A percentile compares a stretch with the other conserved stretches of the same genome.
Conservation (phyloP, 2,797 vertebrate species). For the Phoebastria nigripes region DNA sequence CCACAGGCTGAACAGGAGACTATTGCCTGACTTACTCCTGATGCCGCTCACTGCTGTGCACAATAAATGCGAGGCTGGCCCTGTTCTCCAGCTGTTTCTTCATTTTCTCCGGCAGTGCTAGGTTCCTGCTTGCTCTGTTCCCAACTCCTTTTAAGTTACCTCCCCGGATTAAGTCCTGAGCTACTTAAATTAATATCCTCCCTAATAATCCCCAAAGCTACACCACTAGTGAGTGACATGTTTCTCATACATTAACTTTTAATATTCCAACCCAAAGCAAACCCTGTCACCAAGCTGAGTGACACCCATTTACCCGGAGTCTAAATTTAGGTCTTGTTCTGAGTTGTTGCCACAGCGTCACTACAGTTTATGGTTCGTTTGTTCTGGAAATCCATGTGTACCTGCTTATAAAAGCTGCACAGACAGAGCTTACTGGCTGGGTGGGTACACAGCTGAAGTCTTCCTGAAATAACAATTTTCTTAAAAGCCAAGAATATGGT, state of each 20-base stretch:
- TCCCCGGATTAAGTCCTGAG: conserved; percentile 2
- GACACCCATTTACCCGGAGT: background rate
- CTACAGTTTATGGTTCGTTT: background rate
- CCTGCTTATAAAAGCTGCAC: background rate
- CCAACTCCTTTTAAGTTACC: background rate
- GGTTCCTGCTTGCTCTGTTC: background rate
- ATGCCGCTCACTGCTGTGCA: accelerated
- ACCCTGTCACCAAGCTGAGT: background rate
- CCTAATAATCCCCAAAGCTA: background rate
- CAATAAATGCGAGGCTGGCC: background rate
- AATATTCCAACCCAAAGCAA: background rate
- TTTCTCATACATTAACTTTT: background rate
- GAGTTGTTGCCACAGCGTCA: background rate
- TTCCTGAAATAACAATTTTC: background rate
- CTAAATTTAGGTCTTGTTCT: background rate
- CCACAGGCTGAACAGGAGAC: background rate
- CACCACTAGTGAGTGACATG: background rate
- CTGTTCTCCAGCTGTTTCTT: conserved; percentile 15
- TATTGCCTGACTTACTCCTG: background rate
- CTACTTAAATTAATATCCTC: conserved; percentile 19
- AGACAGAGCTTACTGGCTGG: background rate
- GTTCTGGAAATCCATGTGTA: background rate
- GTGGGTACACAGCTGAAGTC: background rate
- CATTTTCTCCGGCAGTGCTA: conserved; percentile 15
- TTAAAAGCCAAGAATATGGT: background rate